Base-by-base conservation (phyloP, 2,797 vertebrate species). In the Rhinophrynus dorsalis region DNA sequence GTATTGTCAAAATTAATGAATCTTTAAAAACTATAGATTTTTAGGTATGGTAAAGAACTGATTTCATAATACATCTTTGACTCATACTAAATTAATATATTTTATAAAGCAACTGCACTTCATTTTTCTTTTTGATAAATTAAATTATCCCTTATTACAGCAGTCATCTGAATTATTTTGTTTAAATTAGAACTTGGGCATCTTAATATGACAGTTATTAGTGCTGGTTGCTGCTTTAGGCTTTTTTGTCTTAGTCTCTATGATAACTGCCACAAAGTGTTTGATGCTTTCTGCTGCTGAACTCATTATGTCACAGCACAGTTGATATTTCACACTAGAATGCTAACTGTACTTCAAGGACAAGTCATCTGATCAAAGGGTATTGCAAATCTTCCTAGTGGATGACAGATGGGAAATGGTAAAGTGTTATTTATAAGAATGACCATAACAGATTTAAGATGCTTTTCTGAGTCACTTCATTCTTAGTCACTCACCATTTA, bases 341-440 rank as follows among this genome's bases (percentile, higher is more conserved):
- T 65, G 71, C 69, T 79, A 60, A 79, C 75, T 74, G 59, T 65
- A 75, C 76, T 85, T 86, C 81, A 87, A 83, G 79, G 83, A 83
- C 81, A 78, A 82, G 65, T 32, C 64, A 56, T 69, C 57, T 82
- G 75, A 84, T 77, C 76, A 82, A 81, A 86, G 77, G 74, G 48
- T 74, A 81, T 45, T 79, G 77, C 77, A 81, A 82, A 82, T 84
- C 76, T 83, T 80, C 65, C 23, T 6, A 66, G 24, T 26, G 50
- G 60, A 72, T 84, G 82, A 77, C 80, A 81, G 75, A 77, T 29
- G 29, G 42, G 70, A 82, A 81, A 78, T 73, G 13, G 57, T 71
- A 56, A 76, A 76, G 42, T 55, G 42, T 73, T 80, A 84, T 83
- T 84, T 83, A 78, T 68, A 56, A 59, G 74, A 81, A 62, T 75